phyloP scores from a whole-genome alignment of 1,140 invertebrate genomes.

The Penaeus chinensis region DNA sequence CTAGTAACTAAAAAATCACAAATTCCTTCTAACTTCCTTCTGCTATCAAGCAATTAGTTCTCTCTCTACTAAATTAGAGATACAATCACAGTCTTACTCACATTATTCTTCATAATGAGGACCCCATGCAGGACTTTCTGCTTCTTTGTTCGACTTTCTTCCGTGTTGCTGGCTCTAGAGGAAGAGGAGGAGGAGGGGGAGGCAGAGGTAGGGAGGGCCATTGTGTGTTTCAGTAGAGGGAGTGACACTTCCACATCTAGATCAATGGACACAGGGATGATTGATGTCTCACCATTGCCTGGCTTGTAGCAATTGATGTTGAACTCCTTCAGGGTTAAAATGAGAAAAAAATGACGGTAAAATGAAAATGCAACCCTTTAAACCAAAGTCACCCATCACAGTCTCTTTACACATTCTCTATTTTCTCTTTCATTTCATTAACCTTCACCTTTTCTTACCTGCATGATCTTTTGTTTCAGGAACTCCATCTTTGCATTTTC shows the following conservation, averaged over 20 bases:
- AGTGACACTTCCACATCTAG: conserved; percentile 92
- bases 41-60: conserved; percentile 4
- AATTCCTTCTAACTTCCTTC: no score
- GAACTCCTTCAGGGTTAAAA: conserved; percentile 75
- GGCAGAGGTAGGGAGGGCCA: conserved; percentile 80
- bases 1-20: not conserved
- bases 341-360: not conserved
- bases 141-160: conserved; percentile 86
- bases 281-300: conserved; percentile 94
- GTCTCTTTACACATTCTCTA: no score
- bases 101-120: conserved; percentile 88
- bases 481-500: conserved; percentile 91
- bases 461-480: conserved; percentile 90
- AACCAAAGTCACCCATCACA: no score
- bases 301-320: conserved; percentile 93
- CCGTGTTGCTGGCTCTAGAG: conserved; percentile 80
- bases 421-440: no score
- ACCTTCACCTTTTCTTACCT: conserved; percentile 68
- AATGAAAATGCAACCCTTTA: not conserved
- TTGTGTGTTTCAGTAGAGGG: conserved; percentile 84
- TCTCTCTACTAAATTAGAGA: not conserved
- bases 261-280: conserved; percentile 86
- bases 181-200: not conserved
- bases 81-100: conserved; percentile 64
- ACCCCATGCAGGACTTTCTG: conserved; percentile 88